These are phyloP conservation scores for Amazona vittata DNA, from an alignment of 2,113 vertebrate genomes.

Conservation along the genomic window DNA sequence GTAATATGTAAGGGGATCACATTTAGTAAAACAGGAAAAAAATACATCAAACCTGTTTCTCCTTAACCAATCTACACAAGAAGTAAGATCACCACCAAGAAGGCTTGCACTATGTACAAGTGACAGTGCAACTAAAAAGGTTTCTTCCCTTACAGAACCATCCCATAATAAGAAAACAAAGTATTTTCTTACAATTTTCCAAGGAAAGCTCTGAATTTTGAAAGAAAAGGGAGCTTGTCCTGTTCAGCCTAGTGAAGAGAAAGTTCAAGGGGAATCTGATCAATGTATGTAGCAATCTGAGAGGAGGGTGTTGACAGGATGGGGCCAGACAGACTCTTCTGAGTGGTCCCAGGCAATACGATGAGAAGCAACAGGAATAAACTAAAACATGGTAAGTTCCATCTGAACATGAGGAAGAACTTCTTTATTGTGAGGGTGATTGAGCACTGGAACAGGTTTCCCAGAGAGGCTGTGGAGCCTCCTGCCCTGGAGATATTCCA, in stretches of 20 bases:
- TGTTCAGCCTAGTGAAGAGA: neutral
- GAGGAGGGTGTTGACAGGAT: neutral
- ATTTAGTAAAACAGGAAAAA: neutral
- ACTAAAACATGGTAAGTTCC: neutral
- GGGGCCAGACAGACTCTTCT: neutral
- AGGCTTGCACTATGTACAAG: neutral
- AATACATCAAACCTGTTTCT: neutral
- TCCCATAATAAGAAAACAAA: neutral
- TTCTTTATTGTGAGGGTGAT: neutral
- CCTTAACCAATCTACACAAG: neutral
- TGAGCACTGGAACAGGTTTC: neutral
- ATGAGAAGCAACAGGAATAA: neutral
- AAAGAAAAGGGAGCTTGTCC: neutral
- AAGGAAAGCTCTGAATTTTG: neutral
- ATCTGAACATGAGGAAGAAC: neutral
- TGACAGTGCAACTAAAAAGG: neutral
- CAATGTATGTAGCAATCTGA: neutral
- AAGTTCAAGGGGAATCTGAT: neutral
- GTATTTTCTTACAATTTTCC: neutral
- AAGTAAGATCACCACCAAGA: neutral
- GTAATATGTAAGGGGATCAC: neutral
- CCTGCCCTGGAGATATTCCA: neutral
- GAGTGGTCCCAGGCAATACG: neutral
- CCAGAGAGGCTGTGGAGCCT: neutral
- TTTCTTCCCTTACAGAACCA: neutral